Evolutionary conservation across 2,113 vertebrate species (phyloP).

Genomic region (Xenus cinereus): DNA sequence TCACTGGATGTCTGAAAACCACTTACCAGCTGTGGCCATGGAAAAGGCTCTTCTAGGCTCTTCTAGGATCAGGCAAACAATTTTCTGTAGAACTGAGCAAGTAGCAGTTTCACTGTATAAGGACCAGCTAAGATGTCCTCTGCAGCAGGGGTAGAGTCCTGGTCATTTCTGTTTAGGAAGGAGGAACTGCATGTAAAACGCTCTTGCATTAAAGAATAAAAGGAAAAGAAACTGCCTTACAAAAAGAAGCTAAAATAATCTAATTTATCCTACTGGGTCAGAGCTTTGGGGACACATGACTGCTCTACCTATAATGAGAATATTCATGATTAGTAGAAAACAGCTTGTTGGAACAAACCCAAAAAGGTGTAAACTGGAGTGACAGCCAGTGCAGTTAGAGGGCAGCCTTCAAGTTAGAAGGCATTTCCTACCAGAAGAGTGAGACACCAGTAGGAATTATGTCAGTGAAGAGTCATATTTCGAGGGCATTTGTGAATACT

Average conservation of each 20-base stretch:
- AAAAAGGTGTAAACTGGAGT: neutral
- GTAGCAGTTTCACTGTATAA: neutral
- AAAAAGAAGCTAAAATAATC: neutral
- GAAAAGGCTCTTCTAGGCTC: neutral
- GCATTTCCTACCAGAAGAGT: neutral
- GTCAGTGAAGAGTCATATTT: neutral
- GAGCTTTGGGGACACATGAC: neutral
- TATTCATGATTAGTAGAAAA: neutral
- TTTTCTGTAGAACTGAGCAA: neutral
- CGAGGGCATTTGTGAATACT: neutral
- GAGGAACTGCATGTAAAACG: neutral
- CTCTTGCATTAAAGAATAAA: neutral
- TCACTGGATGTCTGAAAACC: neutral
- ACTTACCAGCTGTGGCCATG: accelerated
- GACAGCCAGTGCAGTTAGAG: neutral
- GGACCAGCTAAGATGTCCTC: neutral
- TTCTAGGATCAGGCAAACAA: neutral
- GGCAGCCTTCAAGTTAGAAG: neutral
- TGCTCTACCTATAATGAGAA: neutral
- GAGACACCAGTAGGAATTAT: neutral
- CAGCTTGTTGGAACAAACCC: neutral
- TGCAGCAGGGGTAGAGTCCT: neutral
- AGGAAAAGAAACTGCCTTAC: neutral
- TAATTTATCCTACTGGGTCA: neutral
- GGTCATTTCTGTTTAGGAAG: neutral